These are phyloP conservation scores for Steinernema feltiae DNA, from an alignment of 1,140 invertebrate species.

Conservation along the genomic window DNA sequence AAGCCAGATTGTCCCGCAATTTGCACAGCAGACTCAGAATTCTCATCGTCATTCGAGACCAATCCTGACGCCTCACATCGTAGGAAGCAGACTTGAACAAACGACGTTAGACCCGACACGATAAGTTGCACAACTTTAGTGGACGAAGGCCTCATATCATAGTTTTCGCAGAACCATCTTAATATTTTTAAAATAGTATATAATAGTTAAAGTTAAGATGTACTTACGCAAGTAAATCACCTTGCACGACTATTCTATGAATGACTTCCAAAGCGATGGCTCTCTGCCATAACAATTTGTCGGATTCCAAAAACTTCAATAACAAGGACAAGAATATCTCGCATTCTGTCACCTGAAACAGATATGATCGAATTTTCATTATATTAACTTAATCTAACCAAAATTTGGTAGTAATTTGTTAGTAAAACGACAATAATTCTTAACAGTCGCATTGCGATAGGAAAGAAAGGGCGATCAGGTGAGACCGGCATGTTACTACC, in stretches of 20 bases:
- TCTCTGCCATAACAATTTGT: constrained; percentile 90
- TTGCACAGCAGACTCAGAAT: not conserved
- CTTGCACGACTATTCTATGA: constrained; percentile 83
- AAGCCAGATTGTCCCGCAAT: constrained; percentile 5
- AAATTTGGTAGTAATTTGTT: constrained; percentile 81
- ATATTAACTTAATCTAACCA: constrained; percentile 69
- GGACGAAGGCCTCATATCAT: constrained; percentile 84
- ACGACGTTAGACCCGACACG: constrained; percentile 61
- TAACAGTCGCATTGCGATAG: constrained; percentile 86
- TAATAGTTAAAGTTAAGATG: not conserved
- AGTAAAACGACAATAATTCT: constrained; percentile 85
- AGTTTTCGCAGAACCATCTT: constrained; percentile 80
- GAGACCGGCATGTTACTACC: constrained; percentile 50
- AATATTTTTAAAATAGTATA: constrained; percentile 21
- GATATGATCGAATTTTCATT: not conserved
- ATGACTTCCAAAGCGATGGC: constrained; percentile 87
- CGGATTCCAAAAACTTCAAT: constrained; percentile 90
- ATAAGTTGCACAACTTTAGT: constrained; percentile 67
- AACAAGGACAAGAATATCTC: constrained; percentile 95
- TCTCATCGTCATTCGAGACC: not conserved
- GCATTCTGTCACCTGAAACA: constrained; percentile 80
- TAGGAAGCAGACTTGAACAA: constrained; percentile 19
- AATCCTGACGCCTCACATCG: constrained; percentile 30
- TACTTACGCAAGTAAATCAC: constrained; percentile 71
- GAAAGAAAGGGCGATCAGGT: constrained; percentile 87